These are phyloP conservation scores for Pseudomyrmex gracilis DNA, from an alignment of 1,140 invertebrate genomes.

Conservation along the genomic window DNA sequence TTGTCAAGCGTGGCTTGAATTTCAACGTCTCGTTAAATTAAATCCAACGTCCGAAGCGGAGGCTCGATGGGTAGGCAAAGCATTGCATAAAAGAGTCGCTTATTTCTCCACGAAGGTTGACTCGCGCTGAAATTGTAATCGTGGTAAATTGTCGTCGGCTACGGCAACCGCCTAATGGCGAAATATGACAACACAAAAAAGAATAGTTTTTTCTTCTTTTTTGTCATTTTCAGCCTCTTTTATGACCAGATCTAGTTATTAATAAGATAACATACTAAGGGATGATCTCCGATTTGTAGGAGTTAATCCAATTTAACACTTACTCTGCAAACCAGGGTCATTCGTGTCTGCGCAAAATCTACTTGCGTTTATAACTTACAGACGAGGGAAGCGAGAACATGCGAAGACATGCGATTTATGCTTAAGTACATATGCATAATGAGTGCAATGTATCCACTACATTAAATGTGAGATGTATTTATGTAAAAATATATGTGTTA, in stretches of 20 bases:
- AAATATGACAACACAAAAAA: slow-evolving; percentile 9
- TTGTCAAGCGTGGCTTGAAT: slow-evolving; percentile 54
- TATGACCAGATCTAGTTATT: slow-evolving; percentile 11
- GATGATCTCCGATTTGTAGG: no score
- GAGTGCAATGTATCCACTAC: no score
- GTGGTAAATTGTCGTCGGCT: slow-evolving; percentile 41
- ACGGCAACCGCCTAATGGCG: not conserved
- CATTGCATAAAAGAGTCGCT: slow-evolving; percentile 46
- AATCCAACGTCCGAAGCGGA: slow-evolving; percentile 43
- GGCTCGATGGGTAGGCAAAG: slow-evolving; percentile 25
- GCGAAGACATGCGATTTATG: no score
- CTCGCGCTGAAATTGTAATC: slow-evolving; percentile 27
- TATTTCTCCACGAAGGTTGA: not conserved
- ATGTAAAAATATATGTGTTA: no score
- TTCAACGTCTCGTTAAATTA: slow-evolving; percentile 60
- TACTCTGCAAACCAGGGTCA: no score
- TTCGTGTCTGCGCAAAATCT: no score
- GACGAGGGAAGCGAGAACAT: no score
- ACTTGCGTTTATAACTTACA: no score
- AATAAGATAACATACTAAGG: no score
- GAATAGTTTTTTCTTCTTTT: not conserved
- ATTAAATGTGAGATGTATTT: no score
- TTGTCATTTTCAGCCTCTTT: not conserved
- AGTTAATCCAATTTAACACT: no score
- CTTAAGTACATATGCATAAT: no score